Conservation (phyloP, 1,140 invertebrate genomes). For the Ctenoplectra terminalis region DNA sequence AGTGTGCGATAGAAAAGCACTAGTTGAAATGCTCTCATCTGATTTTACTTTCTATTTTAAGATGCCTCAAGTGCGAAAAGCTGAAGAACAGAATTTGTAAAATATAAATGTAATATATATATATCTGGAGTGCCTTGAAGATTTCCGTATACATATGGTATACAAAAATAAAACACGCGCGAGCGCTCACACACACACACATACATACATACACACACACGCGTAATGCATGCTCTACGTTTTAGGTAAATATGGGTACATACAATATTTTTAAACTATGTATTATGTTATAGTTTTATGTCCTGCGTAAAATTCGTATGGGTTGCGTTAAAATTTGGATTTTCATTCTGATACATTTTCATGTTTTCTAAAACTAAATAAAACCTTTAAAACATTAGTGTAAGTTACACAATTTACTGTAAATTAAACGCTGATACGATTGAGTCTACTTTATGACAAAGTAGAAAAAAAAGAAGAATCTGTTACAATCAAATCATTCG, state of each 20-base stretch:
- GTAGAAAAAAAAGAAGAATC: constrained; percentile 4
- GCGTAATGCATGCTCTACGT: constrained; percentile 35
- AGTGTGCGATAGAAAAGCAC: constrained; percentile 30
- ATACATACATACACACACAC: constrained; percentile 56
- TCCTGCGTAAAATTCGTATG: constrained; percentile 43
- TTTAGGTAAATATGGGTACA: constrained; percentile 65
- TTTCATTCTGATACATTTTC: constrained; percentile 56
- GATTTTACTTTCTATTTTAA: constrained; percentile 54
- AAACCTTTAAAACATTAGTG: constrained; percentile 34
- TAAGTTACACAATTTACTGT: constrained; percentile 43
- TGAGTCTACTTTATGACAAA: neutral
- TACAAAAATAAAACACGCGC: constrained; percentile 46
- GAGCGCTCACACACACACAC: constrained; percentile 51
- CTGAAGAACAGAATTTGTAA: constrained; percentile 78
- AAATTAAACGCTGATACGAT: constrained; percentile 37
- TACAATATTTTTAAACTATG: constrained; percentile 68
- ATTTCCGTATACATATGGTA: constrained; percentile 61
- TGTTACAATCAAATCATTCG: constrained; percentile 6
- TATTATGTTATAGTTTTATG: constrained; percentile 61
- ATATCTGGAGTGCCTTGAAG: constrained; percentile 72
- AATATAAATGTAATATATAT: constrained; percentile 82
- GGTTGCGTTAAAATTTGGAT: constrained; percentile 54
- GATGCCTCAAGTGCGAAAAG: constrained; percentile 50
- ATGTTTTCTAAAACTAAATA: constrained; percentile 60
- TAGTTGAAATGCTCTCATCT: constrained; percentile 42